Evolutionary conservation across 2,113 vertebrate species (phyloP).

Genomic region (Xiphophorus maculatus): DNA sequence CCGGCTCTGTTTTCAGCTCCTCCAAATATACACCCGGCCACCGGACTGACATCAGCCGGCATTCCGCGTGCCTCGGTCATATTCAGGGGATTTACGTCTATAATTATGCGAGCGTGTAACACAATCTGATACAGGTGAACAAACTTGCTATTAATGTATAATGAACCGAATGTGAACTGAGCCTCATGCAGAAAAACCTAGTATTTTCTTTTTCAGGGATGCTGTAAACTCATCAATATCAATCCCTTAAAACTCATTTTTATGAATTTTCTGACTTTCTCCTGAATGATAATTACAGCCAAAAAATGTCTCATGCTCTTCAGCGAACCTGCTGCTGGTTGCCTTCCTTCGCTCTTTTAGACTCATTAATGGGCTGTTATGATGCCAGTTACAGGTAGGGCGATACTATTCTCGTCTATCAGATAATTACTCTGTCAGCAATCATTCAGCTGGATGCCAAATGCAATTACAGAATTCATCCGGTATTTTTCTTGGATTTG

Average conservation of each 20-base stretch:
- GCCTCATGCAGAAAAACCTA: neutral
- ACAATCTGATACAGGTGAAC: slow-evolving; percentile 23
- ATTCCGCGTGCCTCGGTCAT: slow-evolving; percentile 28
- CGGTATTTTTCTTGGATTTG: neutral
- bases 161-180: slow-evolving; percentile 8
- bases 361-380: neutral
- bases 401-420: neutral
- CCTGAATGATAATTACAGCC: slow-evolving; percentile 4
- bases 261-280: neutral
- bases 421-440: slow-evolving; percentile 1
- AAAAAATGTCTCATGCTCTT: slow-evolving; percentile 4
- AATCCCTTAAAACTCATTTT: neutral
- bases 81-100: slow-evolving; percentile 52
- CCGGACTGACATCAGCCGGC: slow-evolving; percentile 37
- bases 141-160: slow-evolving; percentile 9
- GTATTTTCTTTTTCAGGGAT: neutral
- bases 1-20: slow-evolving; percentile 61
- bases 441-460: neutral
- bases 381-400: neutral
- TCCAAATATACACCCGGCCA: slow-evolving; percentile 53
- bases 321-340: neutral
- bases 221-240: neutral
- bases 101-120: slow-evolving; percentile 53
- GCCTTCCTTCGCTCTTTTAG: neutral
- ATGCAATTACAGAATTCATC: neutral